Evolutionary conservation across 1,140 invertebrate genomes (phyloP).

Genomic region (Liolophura sinensis): DNA sequence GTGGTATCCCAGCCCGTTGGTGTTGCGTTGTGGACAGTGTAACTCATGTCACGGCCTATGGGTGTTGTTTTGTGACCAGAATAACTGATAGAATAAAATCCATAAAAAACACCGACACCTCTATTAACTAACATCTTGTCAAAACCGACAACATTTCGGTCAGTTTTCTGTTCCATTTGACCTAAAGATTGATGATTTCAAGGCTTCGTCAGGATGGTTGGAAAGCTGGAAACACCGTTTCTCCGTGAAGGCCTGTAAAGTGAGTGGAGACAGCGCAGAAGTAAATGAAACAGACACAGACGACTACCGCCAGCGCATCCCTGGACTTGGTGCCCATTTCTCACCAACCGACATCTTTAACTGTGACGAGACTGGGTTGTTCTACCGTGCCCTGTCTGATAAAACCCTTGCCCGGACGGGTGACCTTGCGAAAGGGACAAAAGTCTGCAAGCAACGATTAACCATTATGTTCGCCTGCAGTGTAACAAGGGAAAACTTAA

Average conservation of each 20-base stretch:
- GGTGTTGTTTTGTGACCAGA: too few species aligned
- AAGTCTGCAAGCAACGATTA: conserved; percentile 10
- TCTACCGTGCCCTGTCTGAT: conserved; percentile 15
- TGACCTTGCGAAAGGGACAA: conserved; percentile 9
- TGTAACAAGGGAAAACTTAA: neutral
- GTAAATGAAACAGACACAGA: neutral
- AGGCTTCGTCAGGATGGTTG: conserved; percentile 23
- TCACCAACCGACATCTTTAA: conserved; percentile 18
- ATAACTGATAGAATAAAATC: too few species aligned
- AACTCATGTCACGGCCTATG: too few species aligned
- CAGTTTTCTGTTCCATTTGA: too few species aligned
- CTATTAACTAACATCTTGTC: too few species aligned
- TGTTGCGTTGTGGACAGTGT: too few species aligned
- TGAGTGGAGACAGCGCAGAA: conserved; percentile 8
- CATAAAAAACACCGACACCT: too few species aligned
- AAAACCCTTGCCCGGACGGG: conserved; percentile 14
- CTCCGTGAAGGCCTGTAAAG: conserved; percentile 4
- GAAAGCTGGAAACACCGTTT: neutral
- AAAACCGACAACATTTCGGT: too few species aligned
- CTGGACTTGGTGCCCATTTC: conserved; percentile 3
- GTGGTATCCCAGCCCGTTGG: too few species aligned
- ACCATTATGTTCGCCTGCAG: conserved; percentile 1
- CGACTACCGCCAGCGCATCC: neutral
- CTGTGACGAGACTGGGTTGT: conserved; percentile 22
- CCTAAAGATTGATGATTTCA: conserved; percentile 8